These are phyloP conservation scores for Albula glossodonta DNA, from an alignment of 2,113 vertebrate genomes.

Conservation along the genomic window DNA sequence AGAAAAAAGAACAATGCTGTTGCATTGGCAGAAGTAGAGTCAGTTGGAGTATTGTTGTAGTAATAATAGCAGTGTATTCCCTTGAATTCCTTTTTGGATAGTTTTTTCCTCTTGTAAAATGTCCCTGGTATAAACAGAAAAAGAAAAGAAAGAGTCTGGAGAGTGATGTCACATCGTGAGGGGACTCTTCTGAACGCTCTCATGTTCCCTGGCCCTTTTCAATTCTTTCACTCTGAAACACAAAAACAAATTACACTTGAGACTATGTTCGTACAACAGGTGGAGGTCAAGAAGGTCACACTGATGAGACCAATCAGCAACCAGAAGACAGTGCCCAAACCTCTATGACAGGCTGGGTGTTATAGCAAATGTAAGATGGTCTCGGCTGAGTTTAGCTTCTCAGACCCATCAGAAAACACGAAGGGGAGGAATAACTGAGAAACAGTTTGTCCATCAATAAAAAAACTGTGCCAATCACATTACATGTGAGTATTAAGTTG, in stretches of 20 bases:
- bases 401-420: background rate
- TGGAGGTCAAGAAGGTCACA: background rate
- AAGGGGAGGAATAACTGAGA: background rate
- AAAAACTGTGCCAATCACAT: background rate
- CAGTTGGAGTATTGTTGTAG: constrained; percentile 57
- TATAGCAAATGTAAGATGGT: background rate
- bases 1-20: constrained; percentile 53
- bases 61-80: constrained; percentile 79
- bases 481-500: background rate
- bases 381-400: background rate
- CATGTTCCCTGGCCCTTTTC: constrained; percentile 99
- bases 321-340: background rate
- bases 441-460: background rate
- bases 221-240: constrained; percentile 99
- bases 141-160: constrained; percentile 87
- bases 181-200: constrained; percentile 89
- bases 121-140: constrained; percentile 93
- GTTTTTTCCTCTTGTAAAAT: constrained; percentile 81
- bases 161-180: constrained; percentile 97
- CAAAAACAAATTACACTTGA: constrained; percentile 52
- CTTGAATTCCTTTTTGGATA: constrained; percentile 60
- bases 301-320: background rate
- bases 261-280: background rate
- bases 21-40: constrained; percentile 61
- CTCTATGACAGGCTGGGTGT: background rate